phyloP scores from a whole-genome alignment of 2,888 invertebrate genomes.

The Muscina levida region DNA sequence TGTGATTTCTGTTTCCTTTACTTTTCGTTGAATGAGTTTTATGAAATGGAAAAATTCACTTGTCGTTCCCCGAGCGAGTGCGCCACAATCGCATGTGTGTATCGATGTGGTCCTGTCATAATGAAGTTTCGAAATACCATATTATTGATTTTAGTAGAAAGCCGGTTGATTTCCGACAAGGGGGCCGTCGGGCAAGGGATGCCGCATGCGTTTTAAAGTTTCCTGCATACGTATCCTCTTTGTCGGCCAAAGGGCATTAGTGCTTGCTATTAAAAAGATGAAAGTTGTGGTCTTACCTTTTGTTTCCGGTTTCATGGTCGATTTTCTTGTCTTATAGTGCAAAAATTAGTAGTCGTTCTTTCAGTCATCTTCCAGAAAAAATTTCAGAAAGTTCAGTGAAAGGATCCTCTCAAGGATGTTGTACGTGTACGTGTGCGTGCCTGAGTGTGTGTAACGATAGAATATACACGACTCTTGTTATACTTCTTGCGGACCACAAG shows the following conservation, averaged over 20 bases:
- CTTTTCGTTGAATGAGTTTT: slow-evolving; percentile 39
- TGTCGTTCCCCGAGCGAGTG: neutral
- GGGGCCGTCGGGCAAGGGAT: no score
- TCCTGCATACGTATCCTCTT: slow-evolving; percentile 5
- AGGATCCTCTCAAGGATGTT: neutral
- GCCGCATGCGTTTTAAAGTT: slow-evolving; percentile 13
- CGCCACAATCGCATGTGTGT: neutral
- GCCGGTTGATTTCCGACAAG: no score
- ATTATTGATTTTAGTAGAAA: no score
- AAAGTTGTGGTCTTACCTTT: slow-evolving; percentile 64
- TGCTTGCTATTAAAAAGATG: neutral
- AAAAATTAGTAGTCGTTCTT: neutral
- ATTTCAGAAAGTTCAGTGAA: neutral
- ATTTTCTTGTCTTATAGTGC: neutral
- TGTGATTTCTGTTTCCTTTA: slow-evolving; percentile 1
- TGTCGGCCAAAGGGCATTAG: neutral
- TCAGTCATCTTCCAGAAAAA: neutral
- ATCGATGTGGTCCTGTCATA: slow-evolving; percentile 22
- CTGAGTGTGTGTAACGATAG: neutral
- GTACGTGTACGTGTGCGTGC: neutral
- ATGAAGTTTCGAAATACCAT: slow-evolving; percentile 36
- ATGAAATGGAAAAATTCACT: slow-evolving; percentile 49
- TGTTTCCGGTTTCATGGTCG: slow-evolving; percentile 67
- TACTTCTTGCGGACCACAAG: slow-evolving; percentile 28
- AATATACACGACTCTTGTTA: no score